Evolutionary conservation across 2,797 vertebrate genomes (phyloP).

Genomic region (Prionace glauca): DNA sequence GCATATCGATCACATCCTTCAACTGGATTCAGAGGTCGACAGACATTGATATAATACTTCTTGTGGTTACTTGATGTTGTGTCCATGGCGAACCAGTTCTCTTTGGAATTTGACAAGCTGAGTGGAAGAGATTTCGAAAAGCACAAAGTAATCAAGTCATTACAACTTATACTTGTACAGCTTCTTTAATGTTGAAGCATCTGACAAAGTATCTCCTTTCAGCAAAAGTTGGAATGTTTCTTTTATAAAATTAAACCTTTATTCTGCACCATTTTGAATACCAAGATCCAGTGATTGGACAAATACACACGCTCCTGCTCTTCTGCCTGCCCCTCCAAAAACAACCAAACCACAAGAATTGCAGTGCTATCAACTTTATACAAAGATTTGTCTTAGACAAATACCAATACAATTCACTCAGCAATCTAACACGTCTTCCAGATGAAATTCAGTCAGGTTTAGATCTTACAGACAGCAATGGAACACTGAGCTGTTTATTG

Average conservation of each 20-base stretch:
- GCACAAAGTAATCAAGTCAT: not conserved
- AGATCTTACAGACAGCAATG: not conserved
- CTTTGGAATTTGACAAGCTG: slow-evolving; percentile 72
- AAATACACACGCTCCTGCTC: not conserved
- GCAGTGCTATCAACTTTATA: not conserved
- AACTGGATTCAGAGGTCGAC: slow-evolving; percentile 71
- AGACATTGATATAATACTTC: slow-evolving; percentile 88
- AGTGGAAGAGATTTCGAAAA: slow-evolving; percentile 32
- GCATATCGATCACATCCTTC: slow-evolving; percentile 74
- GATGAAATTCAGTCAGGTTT: not conserved
- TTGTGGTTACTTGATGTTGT: slow-evolving; percentile 54
- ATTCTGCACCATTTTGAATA: not conserved
- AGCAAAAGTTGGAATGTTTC: not conserved
- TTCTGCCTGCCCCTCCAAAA: no score
- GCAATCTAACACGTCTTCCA: not conserved
- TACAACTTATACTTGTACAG: not conserved
- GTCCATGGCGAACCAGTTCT: slow-evolving; percentile 76
- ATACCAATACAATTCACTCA: not conserved
- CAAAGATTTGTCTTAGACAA: not conserved
- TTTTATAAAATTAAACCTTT: not conserved
- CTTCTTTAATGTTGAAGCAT: not conserved
- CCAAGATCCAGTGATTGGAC: not conserved
- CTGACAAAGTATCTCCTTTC: not conserved
- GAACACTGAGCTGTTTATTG: not conserved
- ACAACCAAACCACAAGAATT: no score